Evolutionary conservation across 2,888 invertebrate species (phyloP).

Genomic region (Rambutsinella grinnellia): DNA sequence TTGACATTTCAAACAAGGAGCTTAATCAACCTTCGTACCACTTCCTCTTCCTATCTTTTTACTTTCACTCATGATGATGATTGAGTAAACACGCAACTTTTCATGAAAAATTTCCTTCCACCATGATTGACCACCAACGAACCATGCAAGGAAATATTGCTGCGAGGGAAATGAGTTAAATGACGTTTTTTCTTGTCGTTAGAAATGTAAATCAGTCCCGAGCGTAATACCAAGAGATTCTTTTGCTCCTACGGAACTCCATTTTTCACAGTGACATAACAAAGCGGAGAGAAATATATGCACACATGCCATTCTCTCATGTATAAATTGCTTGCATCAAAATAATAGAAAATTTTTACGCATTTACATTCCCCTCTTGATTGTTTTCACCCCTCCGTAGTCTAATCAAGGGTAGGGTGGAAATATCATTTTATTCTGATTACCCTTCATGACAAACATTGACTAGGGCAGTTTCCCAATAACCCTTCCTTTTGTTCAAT

Average conservation of each 20-base stretch:
- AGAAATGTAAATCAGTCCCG: not conserved
- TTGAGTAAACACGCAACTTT: constrained; percentile 44
- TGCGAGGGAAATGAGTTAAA: constrained; percentile 14
- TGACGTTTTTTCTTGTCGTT: not conserved
- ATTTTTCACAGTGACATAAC: no score
- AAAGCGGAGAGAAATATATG: no score
- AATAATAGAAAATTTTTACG: no score
- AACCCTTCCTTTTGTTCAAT: not conserved
- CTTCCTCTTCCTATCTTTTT: constrained; percentile 36
- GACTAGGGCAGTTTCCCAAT: not conserved
- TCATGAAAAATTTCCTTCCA: constrained; percentile 20
- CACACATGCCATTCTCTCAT: no score
- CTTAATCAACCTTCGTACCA: constrained; percentile 37
- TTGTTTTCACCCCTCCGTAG: not conserved
- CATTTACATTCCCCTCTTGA: not conserved
- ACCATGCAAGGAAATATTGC: not conserved
- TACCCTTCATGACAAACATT: not conserved
- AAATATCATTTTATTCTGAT: not conserved
- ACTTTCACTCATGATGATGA: constrained; percentile 28
- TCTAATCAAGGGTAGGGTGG: not conserved
- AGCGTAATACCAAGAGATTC: no score
- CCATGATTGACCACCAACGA: not conserved
- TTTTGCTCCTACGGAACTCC: no score
- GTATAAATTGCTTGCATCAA: no score
- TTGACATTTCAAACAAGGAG: constrained; percentile 37